Percentiles rank a stretch among this genome's conserved stretches.
Evolutionary conservation across 1,140 invertebrate genomes (phyloP).

Genomic region (Heliconius nattereri): DNA sequence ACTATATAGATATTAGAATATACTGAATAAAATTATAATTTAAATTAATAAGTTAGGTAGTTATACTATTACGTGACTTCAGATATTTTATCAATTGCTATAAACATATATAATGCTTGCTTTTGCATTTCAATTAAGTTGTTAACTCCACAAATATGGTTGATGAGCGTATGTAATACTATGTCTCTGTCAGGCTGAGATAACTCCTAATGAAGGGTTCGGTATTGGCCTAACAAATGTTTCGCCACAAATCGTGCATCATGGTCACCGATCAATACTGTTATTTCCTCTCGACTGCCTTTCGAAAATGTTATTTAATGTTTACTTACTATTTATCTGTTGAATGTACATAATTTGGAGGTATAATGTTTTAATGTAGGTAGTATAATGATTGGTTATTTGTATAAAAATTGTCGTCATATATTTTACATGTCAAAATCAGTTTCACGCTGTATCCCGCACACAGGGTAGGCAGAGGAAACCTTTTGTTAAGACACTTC

Average conservation of each 20-base stretch:
- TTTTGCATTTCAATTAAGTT: slow-evolving; percentile 6
- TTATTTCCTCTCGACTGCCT: slow-evolving; percentile 32
- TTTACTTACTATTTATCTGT: slow-evolving; percentile 9
- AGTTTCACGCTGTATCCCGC: too few species aligned
- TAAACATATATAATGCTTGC: neutral
- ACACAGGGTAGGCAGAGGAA: too few species aligned
- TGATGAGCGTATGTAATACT: slow-evolving; percentile 37
- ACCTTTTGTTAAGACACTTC: too few species aligned
- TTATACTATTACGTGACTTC: too few species aligned
- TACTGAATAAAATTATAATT: too few species aligned
- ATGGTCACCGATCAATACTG: slow-evolving; percentile 35
- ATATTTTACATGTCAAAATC: too few species aligned
- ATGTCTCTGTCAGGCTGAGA: slow-evolving; percentile 41
- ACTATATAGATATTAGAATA: too few species aligned
- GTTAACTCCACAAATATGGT: slow-evolving; percentile 23
- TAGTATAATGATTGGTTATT: neutral
- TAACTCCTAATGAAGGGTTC: slow-evolving; percentile 42
- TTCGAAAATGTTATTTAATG: slow-evolving; percentile 20
- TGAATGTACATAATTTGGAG: neutral
- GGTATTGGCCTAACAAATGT: slow-evolving; percentile 35
- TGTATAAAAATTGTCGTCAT: too few species aligned
- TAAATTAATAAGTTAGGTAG: too few species aligned
- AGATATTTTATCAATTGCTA: too few species aligned
- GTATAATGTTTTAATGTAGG: neutral
- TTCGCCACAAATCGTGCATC: slow-evolving; percentile 43